Percentiles rank a stretch among this genome's conserved stretches.
Conservation (phyloP, 2,888 invertebrate genomes). For the Spilarctia lutea region DNA sequence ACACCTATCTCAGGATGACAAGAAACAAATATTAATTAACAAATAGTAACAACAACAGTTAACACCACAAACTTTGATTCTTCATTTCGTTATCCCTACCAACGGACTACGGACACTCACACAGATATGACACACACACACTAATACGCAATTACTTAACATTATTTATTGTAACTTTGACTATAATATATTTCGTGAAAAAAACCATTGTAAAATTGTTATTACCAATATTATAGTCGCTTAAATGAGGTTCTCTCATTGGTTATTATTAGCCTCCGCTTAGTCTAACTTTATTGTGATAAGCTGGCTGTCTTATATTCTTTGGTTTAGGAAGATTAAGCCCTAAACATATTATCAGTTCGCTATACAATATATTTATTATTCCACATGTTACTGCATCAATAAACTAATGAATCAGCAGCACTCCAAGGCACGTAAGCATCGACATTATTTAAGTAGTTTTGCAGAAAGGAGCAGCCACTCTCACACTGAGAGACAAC, state of each 20-base stretch:
- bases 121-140: no score
- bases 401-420: background rate
- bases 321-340: background rate
- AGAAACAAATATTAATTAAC: no score
- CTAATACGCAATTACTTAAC: no score
- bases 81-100: no score
- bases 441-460: background rate
- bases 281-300: background rate
- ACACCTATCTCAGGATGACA: no score
- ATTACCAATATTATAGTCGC: background rate
- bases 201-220: background rate
- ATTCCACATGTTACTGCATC: background rate
- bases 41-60: no score
- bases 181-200: background rate
- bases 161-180: no score
- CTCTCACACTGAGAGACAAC: background rate
- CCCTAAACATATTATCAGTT: background rate
- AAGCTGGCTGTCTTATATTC: background rate
- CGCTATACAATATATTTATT: constrained; percentile 2
- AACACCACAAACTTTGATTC: no score
- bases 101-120: no score
- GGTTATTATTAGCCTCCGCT: background rate
- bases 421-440: background rate
- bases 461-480: background rate
- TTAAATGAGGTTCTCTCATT: background rate